phyloP scores from a whole-genome alignment of 2,888 invertebrate genomes.

The Sphinx pinastri region DNA sequence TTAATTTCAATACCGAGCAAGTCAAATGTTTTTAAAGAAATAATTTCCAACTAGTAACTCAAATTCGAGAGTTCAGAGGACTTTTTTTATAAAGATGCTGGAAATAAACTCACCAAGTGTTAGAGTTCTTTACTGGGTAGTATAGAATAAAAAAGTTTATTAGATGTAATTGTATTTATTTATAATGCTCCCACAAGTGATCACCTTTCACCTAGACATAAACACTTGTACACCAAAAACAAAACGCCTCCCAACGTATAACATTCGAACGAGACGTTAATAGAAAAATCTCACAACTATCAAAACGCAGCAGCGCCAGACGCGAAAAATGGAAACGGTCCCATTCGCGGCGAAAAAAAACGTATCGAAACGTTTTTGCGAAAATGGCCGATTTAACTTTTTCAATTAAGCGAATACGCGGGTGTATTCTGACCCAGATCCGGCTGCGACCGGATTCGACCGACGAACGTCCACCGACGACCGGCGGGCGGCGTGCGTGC shows the following conservation, averaged over 20 bases:
- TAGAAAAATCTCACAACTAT: conserved; percentile 27
- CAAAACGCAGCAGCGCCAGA: conserved; percentile 28
- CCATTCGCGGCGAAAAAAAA: conserved; percentile 49
- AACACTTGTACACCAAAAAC: not conserved
- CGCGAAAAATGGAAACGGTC: conserved; percentile 36
- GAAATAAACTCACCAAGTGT: too few species aligned
- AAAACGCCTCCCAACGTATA: not conserved
- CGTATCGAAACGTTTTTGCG: conserved; percentile 61
- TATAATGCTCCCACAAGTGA: too few species aligned
- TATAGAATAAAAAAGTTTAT: too few species aligned
- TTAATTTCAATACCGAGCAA: too few species aligned
- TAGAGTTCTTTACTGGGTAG: too few species aligned
- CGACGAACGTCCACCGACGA: conserved; percentile 40
- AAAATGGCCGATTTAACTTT: conserved; percentile 78
- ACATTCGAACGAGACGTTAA: conserved; percentile 21
- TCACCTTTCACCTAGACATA: not conserved
- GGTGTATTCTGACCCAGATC: conserved; percentile 63
- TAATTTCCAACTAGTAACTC: too few species aligned
- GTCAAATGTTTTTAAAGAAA: too few species aligned
- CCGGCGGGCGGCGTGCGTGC: conserved; percentile 47
- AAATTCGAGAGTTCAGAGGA: too few species aligned
- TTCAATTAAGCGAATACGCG: conserved; percentile 68
- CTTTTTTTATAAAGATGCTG: too few species aligned
- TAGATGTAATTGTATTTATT: too few species aligned
- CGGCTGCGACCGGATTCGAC: conserved; percentile 45